Conservation (phyloP, 2,888 invertebrate species). For the Caenorhabditis imperialis region DNA sequence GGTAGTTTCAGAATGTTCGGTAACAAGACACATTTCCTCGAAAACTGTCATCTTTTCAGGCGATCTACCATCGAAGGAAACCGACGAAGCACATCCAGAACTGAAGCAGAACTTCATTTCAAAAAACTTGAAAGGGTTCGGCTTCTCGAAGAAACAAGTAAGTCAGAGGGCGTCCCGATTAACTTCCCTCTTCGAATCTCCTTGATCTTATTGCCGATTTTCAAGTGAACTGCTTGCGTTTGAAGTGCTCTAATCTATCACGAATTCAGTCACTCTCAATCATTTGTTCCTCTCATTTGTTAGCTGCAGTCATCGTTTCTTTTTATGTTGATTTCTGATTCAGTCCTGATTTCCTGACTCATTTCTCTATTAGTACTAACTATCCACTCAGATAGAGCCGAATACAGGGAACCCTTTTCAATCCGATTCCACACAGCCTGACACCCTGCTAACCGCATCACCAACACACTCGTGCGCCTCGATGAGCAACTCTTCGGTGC, state of each 20-base stretch:
- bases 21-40: too few species aligned
- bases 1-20: too few species aligned
- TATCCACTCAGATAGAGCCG: conserved; percentile 15
- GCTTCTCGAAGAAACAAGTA: conserved; percentile 76
- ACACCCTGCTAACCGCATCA: conserved; percentile 48
- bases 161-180: conserved; percentile 23
- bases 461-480: conserved; percentile 32
- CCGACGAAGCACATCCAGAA: conserved; percentile 78
- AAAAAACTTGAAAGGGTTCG: conserved; percentile 76
- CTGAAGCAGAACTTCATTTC: conserved; percentile 73
- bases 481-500: background rate
- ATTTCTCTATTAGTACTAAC: conserved; percentile 22
- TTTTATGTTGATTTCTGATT: conserved; percentile 7
- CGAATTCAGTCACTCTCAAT: too few species aligned
- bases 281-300: background rate
- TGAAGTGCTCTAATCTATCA: too few species aligned
- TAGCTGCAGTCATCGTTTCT: too few species aligned
- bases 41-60: conserved; percentile 37
- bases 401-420: conserved; percentile 1
- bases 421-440: conserved; percentile 29
- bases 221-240: background rate
- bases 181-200: background rate
- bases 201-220: conserved; percentile 1
- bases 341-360: conserved; percentile 19
- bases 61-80: conserved; percentile 63